These are phyloP conservation scores for Petrocephalus zakoni DNA, from an alignment of 2,113 vertebrate species.

Conservation along the genomic window DNA sequence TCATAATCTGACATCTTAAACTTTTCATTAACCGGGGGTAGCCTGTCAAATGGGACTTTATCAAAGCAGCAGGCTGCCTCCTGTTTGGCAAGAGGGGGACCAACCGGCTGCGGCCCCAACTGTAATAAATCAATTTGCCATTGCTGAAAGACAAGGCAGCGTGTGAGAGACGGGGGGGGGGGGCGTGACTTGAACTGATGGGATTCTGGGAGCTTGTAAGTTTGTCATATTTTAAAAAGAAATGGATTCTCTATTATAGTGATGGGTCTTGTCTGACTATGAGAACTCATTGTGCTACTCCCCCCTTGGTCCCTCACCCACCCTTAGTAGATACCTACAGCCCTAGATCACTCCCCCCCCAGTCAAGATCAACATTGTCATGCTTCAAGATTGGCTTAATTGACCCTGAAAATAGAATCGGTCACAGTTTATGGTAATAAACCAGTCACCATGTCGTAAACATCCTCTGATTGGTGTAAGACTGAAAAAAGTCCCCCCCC, in stretches of 20 bases:
- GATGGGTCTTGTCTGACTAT: conserved; percentile 1
- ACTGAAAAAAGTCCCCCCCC: background rate
- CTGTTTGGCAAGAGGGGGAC: conserved; percentile 9
- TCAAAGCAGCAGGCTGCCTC: conserved; percentile 21
- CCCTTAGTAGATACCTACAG: conserved; percentile 14
- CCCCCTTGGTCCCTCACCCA: conserved; percentile 9
- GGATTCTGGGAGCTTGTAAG: conserved; percentile 42
- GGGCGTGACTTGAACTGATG: conserved; percentile 28
- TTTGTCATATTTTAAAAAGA: conserved; percentile 44
- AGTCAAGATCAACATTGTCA: conserved; percentile 29
- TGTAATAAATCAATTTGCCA: conserved; percentile 18
- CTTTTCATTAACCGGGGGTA: background rate
- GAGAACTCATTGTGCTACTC: conserved; percentile 21
- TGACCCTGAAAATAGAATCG: conserved; percentile 42
- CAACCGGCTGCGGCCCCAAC: background rate
- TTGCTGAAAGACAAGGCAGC: conserved; percentile 24
- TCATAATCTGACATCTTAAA: conserved; percentile 4
- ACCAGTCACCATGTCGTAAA: conserved; percentile 39
- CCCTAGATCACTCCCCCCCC: background rate
- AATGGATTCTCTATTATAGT: conserved; percentile 30
- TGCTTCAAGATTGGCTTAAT: conserved; percentile 41
- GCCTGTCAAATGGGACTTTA: conserved; percentile 3
- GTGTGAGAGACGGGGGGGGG: background rate
- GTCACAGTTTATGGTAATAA: conserved; percentile 39
- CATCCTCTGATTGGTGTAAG: background rate